phyloP scores from a whole-genome alignment of 2,113 vertebrate genomes.

The Theristicus caerulescens region DNA sequence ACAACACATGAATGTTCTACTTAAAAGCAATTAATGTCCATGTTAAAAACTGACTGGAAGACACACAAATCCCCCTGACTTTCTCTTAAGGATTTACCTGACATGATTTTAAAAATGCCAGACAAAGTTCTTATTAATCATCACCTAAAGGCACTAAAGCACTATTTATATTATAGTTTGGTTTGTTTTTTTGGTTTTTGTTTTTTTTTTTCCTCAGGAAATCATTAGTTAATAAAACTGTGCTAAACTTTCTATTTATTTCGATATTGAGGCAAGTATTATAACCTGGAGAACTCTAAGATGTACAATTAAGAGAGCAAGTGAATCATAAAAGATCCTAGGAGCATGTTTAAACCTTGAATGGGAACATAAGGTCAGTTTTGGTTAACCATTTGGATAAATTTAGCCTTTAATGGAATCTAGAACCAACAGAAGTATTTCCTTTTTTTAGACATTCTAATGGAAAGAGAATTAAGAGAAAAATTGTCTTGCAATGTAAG shows the following conservation, averaged over 20 bases:
- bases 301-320: neutral
- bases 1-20: neutral
- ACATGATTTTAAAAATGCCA: neutral
- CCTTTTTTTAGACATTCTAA: neutral
- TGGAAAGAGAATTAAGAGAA: neutral
- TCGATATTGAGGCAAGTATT: neutral
- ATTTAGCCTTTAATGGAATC: neutral
- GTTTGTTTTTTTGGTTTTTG: neutral
- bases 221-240: neutral
- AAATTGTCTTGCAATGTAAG: neutral
- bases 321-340: neutral
- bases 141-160: neutral
- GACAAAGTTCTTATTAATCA: neutral
- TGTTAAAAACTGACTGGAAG: neutral
- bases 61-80: neutral
- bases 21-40: accelerated
- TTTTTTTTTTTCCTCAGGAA: neutral
- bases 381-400: neutral
- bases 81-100: neutral
- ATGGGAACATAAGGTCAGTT: neutral
- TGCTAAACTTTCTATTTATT: neutral
- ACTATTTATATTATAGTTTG: neutral
- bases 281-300: neutral
- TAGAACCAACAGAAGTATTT: neutral
- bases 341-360: neutral